A percentile compares a stretch with the other conserved stretches of the same genome.
These are phyloP conservation scores for Microctenopoma lineatum DNA, from an alignment of 2,797 vertebrate genomes.

Conservation along the genomic window DNA sequence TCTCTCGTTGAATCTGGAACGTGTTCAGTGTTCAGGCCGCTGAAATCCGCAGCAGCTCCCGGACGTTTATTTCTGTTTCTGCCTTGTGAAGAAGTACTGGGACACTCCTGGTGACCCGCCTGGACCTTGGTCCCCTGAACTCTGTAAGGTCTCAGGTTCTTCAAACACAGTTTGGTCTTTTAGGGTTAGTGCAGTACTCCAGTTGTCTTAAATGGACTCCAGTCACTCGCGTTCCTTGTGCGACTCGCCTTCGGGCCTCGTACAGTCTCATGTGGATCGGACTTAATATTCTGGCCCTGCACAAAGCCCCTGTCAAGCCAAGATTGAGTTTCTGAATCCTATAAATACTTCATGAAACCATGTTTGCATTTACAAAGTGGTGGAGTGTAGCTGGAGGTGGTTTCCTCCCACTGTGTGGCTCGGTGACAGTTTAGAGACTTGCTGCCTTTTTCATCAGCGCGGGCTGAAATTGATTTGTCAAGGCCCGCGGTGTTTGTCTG, in stretches of 20 bases:
- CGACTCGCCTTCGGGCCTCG: slow-evolving; percentile 1
- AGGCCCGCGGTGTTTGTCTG: slow-evolving; percentile 61
- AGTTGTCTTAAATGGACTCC: background rate
- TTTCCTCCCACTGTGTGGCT: slow-evolving; percentile 22
- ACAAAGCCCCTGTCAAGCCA: slow-evolving; percentile 9
- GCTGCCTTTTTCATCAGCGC: slow-evolving; percentile 65
- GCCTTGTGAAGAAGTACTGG: too few relatives aligned
- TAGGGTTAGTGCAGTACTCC: too few relatives aligned
- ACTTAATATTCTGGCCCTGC: slow-evolving; percentile 46
- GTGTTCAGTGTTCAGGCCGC: too few relatives aligned
- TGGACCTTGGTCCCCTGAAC: too few relatives aligned
- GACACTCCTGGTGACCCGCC: too few relatives aligned
- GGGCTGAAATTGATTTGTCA: slow-evolving; percentile 69
- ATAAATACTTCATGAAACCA: slow-evolving; percentile 51
- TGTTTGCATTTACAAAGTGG: slow-evolving; percentile 53
- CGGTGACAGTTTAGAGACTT: slow-evolving; percentile 50
- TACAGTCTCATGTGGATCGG: background rate
- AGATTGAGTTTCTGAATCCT: slow-evolving; percentile 36
- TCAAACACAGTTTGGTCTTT: background rate
- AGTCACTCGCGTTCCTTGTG: background rate
- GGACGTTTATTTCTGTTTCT: too few relatives aligned
- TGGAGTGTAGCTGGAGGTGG: slow-evolving; percentile 19
- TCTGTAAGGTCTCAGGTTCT: background rate
- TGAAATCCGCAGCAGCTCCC: too few relatives aligned
- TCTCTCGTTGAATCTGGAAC: too few relatives aligned